Evolutionary conservation across 2,888 invertebrate genomes (phyloP).

Genomic region (Chymomyza caudatula): DNA sequence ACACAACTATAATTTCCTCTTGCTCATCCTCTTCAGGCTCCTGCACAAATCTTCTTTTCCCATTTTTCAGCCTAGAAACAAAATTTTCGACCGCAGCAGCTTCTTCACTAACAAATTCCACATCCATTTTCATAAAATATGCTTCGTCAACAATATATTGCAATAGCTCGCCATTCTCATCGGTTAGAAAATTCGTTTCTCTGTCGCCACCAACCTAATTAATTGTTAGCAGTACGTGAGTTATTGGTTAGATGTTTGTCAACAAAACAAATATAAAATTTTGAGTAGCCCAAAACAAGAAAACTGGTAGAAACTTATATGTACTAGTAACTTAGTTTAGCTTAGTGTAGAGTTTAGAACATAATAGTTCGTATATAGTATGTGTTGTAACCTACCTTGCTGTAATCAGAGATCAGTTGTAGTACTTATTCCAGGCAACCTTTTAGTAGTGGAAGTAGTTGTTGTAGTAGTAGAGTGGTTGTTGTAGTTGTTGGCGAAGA

Average conservation of each 20-base stretch:
- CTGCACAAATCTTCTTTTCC: not conserved
- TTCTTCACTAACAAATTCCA: not conserved
- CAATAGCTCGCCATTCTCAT: not conserved
- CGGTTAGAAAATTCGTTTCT: not conserved
- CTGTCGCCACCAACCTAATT: constrained; percentile 49
- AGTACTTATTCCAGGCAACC: constrained; percentile 79
- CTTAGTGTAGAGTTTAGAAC: not conserved
- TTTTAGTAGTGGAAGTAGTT: constrained; percentile 69
- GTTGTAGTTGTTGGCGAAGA: constrained; percentile 74
- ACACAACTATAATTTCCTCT: constrained; percentile 58
- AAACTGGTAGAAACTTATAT: not conserved
- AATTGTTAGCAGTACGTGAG: constrained; percentile 22
- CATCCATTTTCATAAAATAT: not conserved
- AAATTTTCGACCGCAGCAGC: not conserved
- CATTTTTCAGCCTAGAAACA: too few species aligned
- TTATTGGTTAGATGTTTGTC: constrained; percentile 18
- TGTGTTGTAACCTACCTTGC: constrained; percentile 64
- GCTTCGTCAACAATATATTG: not conserved
- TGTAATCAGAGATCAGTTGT: constrained; percentile 77
- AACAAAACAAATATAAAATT: constrained; percentile 10
- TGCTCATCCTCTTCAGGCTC: constrained; percentile 32
- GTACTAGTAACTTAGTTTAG: not conserved
- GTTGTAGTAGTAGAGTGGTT: constrained; percentile 39
- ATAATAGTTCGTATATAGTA: not conserved
- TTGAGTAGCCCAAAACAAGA: not conserved